Conservation (phyloP, 2,888 invertebrate species). For the Rotaria macrura region DNA sequence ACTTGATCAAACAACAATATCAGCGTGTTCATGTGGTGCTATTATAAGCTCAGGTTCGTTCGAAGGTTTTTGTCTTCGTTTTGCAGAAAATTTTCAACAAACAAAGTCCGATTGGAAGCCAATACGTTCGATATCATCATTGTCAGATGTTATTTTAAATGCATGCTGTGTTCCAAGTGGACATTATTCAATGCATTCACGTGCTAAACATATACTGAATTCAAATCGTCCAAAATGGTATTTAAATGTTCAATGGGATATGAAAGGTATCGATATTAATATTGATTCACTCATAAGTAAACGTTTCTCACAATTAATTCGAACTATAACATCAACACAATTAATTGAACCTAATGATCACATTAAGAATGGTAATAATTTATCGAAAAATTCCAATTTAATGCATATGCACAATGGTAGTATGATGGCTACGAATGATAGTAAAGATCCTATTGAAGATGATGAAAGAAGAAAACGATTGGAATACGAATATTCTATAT, state of each 20-base stretch:
- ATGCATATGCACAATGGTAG: not conserved
- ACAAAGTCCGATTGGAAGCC: conserved; percentile 95
- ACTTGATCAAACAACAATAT: conserved; percentile 85
- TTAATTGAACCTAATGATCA: not conserved
- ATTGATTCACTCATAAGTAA: conserved; percentile 89
- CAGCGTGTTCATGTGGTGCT: conserved; percentile 83
- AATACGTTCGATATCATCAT: not conserved
- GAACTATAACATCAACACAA: conserved; percentile 65
- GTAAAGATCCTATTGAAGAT: not conserved
- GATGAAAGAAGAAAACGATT: not conserved
- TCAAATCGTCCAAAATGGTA: conserved; percentile 73
- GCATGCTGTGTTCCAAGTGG: conserved; percentile 89
- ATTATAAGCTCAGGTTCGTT: conserved; percentile 75
- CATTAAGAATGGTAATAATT: not conserved
- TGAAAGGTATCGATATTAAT: conserved; percentile 96
- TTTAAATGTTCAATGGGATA: conserved; percentile 92
- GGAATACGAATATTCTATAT: not conserved
- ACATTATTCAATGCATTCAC: conserved; percentile 88
- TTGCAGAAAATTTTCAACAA: conserved; percentile 92
- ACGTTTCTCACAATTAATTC: conserved; percentile 79
- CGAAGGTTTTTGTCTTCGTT: conserved; percentile 62
- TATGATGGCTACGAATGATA: not conserved
- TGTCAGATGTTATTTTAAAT: conserved; percentile 45
- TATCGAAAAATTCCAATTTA: not conserved
- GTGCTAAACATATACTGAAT: conserved; percentile 70